phyloP scores from a whole-genome alignment of 2,113 vertebrate genomes.

The Engystomops pustulosus region DNA sequence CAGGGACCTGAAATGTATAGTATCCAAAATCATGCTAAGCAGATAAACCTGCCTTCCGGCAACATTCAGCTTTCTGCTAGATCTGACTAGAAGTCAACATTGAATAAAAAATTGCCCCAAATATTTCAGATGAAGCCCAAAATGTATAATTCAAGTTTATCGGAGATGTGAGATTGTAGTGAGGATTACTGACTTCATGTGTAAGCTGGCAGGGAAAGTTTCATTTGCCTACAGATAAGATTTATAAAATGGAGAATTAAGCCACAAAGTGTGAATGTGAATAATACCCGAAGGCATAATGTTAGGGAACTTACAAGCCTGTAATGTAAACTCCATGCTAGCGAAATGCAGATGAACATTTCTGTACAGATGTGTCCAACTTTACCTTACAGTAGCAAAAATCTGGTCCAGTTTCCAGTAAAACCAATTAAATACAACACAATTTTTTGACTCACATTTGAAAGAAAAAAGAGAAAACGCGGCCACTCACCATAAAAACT shows the following conservation, averaged over 20 bases:
- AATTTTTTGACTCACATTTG: too few relatives aligned
- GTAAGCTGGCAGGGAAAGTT: background rate
- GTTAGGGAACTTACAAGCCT: background rate
- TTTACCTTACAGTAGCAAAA: too few relatives aligned
- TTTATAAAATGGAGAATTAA: conserved; percentile 21
- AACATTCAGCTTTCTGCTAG: background rate
- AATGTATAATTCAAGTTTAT: conserved; percentile 1
- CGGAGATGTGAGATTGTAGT: background rate
- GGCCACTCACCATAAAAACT: too few relatives aligned
- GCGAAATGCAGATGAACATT: too few relatives aligned
- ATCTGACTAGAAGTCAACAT: background rate
- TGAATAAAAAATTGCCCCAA: background rate
- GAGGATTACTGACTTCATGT: background rate
- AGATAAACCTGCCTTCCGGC: background rate
- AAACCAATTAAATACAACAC: too few relatives aligned
- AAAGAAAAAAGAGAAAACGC: too few relatives aligned
- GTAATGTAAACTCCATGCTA: background rate
- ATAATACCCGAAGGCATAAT: conserved; percentile 29
- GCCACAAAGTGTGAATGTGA: background rate
- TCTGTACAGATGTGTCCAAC: too few relatives aligned
- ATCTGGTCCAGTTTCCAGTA: too few relatives aligned
- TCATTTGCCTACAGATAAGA: conserved; percentile 47
- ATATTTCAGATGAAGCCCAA: background rate
- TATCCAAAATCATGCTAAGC: background rate
- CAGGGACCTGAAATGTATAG: background rate